phyloP scores from a whole-genome alignment of 2,797 vertebrate genomes.

The Sebastiscus albofasciatus region DNA sequence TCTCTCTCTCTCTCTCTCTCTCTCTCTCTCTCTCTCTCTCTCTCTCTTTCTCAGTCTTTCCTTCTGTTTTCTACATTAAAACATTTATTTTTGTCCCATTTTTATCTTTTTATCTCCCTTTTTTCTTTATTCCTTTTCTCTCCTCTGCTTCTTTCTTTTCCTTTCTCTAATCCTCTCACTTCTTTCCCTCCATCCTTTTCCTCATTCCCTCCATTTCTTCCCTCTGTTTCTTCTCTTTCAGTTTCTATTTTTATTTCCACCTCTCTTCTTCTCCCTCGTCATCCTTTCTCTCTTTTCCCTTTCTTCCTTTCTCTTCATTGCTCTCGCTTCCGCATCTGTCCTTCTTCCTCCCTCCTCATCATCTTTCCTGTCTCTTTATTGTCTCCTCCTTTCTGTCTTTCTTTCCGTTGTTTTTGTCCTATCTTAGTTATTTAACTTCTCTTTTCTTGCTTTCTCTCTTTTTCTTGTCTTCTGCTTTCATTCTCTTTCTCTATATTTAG shows the following conservation, averaged over 20 bases:
- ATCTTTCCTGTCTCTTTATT: not conserved
- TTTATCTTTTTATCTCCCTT: not conserved
- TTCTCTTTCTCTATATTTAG: not conserved
- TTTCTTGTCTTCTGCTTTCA: not conserved
- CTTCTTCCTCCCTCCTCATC: not conserved
- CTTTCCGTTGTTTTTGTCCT: not conserved
- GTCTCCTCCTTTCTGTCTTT: conserved; percentile 6
- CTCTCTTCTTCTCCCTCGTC: not conserved
- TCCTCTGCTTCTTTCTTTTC: not conserved
- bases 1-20: not conserved
- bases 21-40: no score
- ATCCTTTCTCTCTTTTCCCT: not conserved
- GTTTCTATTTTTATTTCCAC: not conserved
- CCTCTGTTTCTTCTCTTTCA: not conserved
- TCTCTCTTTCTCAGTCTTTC: no score
- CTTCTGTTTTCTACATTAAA: not conserved
- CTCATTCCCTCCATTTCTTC: not conserved
- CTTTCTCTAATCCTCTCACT: not conserved
- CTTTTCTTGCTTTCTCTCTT: not conserved
- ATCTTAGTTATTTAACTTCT: no score
- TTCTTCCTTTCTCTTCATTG: not conserved
- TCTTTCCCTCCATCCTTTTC: no score
- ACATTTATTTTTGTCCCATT: no score
- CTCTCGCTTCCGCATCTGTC: not conserved
- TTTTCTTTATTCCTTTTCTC: not conserved